A percentile compares a stretch with the other conserved stretches of the same genome.
Evolutionary conservation across 2,888 invertebrate species (phyloP).

Genomic region (Hermodice carunculata): DNA sequence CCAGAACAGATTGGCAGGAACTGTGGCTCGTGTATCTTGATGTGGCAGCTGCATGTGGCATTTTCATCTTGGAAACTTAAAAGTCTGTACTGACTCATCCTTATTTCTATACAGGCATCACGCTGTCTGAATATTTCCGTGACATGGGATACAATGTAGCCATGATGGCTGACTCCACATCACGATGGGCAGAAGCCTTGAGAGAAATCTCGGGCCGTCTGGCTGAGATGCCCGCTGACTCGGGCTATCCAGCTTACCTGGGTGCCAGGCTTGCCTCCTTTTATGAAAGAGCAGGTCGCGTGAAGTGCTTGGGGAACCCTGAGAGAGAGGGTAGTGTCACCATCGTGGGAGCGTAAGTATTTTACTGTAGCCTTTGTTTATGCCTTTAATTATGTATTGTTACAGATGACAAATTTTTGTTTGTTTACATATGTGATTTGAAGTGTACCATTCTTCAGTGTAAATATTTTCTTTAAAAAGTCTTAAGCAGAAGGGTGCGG

Average conservation of each 20-base stretch:
- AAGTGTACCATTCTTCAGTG: too few species aligned
- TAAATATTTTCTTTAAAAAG: not conserved
- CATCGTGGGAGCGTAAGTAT: constrained; percentile 91
- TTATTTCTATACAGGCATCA: constrained; percentile 80
- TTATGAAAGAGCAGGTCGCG: constrained; percentile 99
- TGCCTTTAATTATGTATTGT: not conserved
- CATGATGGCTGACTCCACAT: constrained; percentile 99
- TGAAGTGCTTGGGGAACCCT: constrained; percentile 97
- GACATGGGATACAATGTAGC: constrained; percentile 99
- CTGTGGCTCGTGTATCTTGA: too few species aligned
- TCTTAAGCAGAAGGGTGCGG: too few species aligned
- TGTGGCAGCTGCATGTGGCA: too few species aligned
- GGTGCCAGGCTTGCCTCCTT: constrained; percentile 98
- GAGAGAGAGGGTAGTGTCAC: constrained; percentile 98
- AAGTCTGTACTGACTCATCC: too few species aligned
- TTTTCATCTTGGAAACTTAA: too few species aligned
- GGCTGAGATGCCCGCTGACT: constrained; percentile 98
- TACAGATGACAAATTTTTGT: too few species aligned
- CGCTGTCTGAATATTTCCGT: constrained; percentile 98
- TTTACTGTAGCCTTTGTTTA: not conserved
- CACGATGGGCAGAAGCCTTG: constrained; percentile 99
- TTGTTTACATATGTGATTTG: too few species aligned
- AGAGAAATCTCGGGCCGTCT: constrained; percentile 99
- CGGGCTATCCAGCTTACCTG: constrained; percentile 98
- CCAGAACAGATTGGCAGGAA: too few species aligned